Evolutionary conservation across 2,113 vertebrate genomes (phyloP), one percentile per base, ranked within the genome.

Genomic region (Pelecanoides urinatrix): DNA sequence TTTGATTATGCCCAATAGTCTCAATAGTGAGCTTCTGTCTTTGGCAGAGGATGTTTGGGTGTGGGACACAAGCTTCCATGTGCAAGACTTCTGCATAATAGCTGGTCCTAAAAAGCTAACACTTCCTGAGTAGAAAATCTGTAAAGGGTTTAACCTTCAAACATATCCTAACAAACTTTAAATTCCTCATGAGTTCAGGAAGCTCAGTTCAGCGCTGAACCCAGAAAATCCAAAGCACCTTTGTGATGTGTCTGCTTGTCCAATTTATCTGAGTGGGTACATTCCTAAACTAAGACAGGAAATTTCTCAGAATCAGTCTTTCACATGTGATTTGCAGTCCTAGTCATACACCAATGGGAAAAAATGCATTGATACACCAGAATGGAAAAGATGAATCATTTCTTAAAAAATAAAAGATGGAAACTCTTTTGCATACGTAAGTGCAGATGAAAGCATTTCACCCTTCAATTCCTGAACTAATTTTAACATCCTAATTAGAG

Each of bases 401-500:
- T 84, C 56, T 93, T 65, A n/a, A 90, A 80, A 95, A 68, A 27
- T 55, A 88, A 62, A 88, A 65, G 9, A 40, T 83, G 14, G 63
- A 83, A 90, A 79, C 5, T 50, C 11, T 68, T 87, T 80, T 77
- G 22, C 56, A 40, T 52, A 44, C 20, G 32, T 74, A 88, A 80
- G 13, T 63, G 42, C 79, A 84, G 44, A 86, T 85, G 55, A 92
- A 93, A 95, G 10, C 40, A 49, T 94, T 91, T 92, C 44, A 89
- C 34, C 36, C 18, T 53, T 94, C 71, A 79, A n/a, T 75, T 92
- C 47, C 42, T 63, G 23, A 88, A 91, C 25, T 68, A 89, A 87
- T 91, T 94, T 91, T 89, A 86, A 23, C 79, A 94, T 86, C 56
- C 65, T 91, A 92, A 86, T 91, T 89, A 94, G 56, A 84, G 13